Conservation (phyloP, 2,113 vertebrate genomes). For the Myodes glareolus region DNA sequence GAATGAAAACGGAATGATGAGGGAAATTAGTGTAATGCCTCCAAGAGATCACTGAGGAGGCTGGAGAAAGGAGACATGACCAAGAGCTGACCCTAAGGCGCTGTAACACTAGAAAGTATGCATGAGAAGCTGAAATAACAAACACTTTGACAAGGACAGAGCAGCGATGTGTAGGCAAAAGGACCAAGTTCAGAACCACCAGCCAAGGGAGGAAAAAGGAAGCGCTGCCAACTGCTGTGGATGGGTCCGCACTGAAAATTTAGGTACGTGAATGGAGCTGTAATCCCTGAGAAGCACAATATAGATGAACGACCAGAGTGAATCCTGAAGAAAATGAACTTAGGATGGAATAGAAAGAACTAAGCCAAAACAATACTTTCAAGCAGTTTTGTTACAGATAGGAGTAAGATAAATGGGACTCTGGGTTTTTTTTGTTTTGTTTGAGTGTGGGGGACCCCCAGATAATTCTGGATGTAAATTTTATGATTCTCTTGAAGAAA, state of each 20-base stretch:
- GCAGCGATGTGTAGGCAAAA: neutral
- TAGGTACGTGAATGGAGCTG: neutral
- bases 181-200: neutral
- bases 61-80: neutral
- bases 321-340: neutral
- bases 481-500: constrained; percentile 13
- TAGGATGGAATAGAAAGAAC: neutral
- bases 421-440: neutral
- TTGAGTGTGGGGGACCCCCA: neutral
- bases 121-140: neutral
- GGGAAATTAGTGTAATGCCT: neutral
- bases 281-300: neutral
- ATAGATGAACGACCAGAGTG: neutral
- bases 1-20: neutral
- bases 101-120: neutral
- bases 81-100: neutral
- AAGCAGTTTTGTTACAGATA: neutral
- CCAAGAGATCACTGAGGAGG: neutral
- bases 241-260: neutral
- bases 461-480: neutral
- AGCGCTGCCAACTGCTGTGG: neutral
- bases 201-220: neutral
- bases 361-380: constrained; percentile 4
- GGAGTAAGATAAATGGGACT: neutral
- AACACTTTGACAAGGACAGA: neutral